Evolutionary conservation across 2,113 vertebrate genomes (phyloP).

Genomic region (Thunnus thynnus): DNA sequence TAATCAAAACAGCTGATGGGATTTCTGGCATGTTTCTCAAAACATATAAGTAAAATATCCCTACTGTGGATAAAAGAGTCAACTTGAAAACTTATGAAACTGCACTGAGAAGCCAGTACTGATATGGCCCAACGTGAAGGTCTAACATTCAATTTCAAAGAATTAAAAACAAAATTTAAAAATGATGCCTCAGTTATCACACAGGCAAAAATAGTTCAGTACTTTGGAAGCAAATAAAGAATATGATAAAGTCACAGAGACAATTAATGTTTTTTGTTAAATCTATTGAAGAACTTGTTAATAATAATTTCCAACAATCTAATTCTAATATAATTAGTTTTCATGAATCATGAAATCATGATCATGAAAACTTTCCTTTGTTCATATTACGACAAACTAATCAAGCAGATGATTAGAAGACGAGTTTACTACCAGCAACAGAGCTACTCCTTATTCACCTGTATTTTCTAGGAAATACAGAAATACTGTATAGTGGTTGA

Average conservation of each 20-base stretch:
- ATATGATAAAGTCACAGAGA: slow-evolving; percentile 17
- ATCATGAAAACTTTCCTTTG: too few relatives aligned
- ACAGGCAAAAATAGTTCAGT: slow-evolving; percentile 14
- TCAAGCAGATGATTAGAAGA: too few relatives aligned
- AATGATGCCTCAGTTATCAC: slow-evolving; percentile 18
- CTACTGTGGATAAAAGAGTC: slow-evolving; percentile 14
- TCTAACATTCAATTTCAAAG: slow-evolving; percentile 8
- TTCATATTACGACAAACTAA: too few relatives aligned
- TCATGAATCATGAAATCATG: too few relatives aligned
- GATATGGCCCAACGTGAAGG: not conserved
- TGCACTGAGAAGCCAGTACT: not conserved
- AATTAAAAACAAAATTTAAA: slow-evolving; percentile 12
- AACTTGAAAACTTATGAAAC: slow-evolving; percentile 22
- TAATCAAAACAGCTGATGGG: slow-evolving; percentile 11
- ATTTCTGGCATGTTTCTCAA: slow-evolving; percentile 39
- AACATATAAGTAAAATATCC: not conserved
- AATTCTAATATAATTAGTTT: too few relatives aligned
- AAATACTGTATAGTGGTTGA: not conserved
- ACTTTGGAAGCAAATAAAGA: slow-evolving; percentile 12
- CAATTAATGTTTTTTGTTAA: too few relatives aligned
- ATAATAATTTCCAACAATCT: slow-evolving; percentile 10
- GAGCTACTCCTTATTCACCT: too few relatives aligned
- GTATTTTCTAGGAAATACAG: too few relatives aligned
- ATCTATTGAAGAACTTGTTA: not conserved
- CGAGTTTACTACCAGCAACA: too few relatives aligned